Conservation (phyloP, 2,888 invertebrate species). For the Blastobasis adustella region DNA sequence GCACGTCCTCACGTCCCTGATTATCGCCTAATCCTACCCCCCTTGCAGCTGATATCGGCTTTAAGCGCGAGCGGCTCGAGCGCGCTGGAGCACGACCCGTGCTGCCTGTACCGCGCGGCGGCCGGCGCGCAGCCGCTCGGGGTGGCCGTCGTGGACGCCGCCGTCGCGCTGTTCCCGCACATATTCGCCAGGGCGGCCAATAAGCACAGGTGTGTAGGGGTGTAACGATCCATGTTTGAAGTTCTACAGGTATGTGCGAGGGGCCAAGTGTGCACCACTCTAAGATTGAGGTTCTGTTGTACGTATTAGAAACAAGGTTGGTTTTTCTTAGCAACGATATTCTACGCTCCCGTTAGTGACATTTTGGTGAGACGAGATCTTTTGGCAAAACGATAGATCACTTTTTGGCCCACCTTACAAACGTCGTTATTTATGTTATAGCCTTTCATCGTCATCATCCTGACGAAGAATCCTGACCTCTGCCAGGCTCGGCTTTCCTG, state of each 20-base stretch:
- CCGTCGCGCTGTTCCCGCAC: constrained; percentile 93
- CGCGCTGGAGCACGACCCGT: constrained; percentile 96
- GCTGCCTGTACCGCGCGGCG: constrained; percentile 87
- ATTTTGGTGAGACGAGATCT: no score
- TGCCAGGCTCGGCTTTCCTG: no score
- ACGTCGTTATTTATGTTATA: no score
- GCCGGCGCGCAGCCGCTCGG: constrained; percentile 84
- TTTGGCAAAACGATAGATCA: no score
- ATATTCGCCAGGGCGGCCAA: constrained; percentile 96
- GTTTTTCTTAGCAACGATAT: background rate
- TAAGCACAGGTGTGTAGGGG: constrained; percentile 84
- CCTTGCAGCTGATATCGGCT: constrained; percentile 84
- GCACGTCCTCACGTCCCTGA: no score
- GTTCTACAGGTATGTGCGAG: background rate
- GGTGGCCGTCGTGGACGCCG: constrained; percentile 96
- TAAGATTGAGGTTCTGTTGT: no score
- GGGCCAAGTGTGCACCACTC: no score
- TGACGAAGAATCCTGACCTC: background rate
- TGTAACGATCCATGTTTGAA: background rate
- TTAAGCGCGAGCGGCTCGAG: constrained; percentile 97
- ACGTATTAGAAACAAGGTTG: no score
- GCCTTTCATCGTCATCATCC: no score
- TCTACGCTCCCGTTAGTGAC: no score
- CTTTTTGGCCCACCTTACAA: no score
- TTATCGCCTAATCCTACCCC: no score